Evolutionary conservation across 2,888 invertebrate genomes (phyloP).

Genomic region (Cryptocephalus primarius): DNA sequence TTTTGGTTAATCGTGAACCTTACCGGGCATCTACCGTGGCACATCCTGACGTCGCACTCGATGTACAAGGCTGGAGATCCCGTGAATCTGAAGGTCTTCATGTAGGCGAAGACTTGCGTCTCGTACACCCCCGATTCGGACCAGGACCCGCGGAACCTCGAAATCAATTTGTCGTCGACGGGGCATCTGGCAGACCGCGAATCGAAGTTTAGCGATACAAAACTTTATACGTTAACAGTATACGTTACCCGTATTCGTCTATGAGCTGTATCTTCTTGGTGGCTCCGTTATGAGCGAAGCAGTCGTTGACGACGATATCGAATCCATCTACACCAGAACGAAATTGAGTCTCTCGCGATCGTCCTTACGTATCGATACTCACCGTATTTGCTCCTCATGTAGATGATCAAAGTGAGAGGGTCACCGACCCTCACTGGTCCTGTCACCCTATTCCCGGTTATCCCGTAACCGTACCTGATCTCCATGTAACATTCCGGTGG

Average conservation of each 20-base stretch:
- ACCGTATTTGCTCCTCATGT: constrained; percentile 93
- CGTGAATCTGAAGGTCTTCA: constrained; percentile 90
- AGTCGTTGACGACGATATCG: constrained; percentile 89
- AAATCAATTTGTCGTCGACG: constrained; percentile 85
- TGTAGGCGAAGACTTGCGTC: constrained; percentile 88
- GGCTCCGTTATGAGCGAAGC: constrained; percentile 88
- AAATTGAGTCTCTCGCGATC: not conserved
- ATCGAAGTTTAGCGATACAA: not conserved
- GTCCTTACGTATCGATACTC: constrained; percentile 17
- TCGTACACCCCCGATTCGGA: constrained; percentile 82
- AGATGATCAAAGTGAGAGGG: constrained; percentile 82
- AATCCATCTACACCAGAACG: constrained; percentile 60
- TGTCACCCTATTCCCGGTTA: constrained; percentile 71
- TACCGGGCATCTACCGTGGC: constrained; percentile 89
- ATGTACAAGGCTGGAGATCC: constrained; percentile 90
- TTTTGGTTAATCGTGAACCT: too few relatives aligned
- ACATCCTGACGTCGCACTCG: constrained; percentile 92
- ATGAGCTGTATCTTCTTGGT: constrained; percentile 85
- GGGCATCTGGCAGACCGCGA: constrained; percentile 54
- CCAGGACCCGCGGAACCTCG: constrained; percentile 88
- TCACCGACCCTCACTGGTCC: constrained; percentile 89
- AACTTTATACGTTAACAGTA: too few relatives aligned
- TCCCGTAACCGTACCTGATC: constrained; percentile 83
- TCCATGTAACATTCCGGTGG: constrained; percentile 96
- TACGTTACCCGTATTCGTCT: constrained; percentile 73